These are phyloP conservation scores for Halichoerus grypus DNA, from an alignment of 2,113 vertebrate species.

Conservation along the genomic window DNA sequence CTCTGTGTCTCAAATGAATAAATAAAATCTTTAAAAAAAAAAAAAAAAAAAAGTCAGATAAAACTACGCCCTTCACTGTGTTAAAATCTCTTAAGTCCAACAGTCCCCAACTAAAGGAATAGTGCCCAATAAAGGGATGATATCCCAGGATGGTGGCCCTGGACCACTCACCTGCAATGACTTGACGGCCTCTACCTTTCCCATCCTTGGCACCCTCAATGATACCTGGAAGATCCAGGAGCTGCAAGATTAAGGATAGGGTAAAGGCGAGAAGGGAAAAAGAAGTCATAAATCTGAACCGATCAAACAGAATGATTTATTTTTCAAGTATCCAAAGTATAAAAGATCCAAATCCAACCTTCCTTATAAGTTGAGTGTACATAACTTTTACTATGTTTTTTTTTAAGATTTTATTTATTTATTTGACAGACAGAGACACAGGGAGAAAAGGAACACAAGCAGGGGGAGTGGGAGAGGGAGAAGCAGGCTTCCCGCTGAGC, in stretches of 20 bases:
- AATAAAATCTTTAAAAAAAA: too few relatives aligned
- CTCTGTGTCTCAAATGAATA: too few relatives aligned
- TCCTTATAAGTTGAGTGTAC: background rate
- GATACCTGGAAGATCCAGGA: conserved; percentile 99
- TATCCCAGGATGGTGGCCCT: background rate
- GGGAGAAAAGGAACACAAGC: too few relatives aligned
- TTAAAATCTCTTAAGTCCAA: background rate
- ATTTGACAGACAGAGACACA: too few relatives aligned
- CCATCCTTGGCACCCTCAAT: conserved; percentile 99
- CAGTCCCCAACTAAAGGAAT: background rate
- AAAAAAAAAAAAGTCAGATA: background rate
- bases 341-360: conserved; percentile 42
- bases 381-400: conserved; percentile 18
- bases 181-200: conserved; percentile 97
- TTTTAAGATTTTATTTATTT: too few relatives aligned
- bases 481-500: too few relatives aligned
- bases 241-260: conserved; percentile 85
- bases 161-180: conserved; percentile 94
- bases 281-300: conserved; percentile 10
- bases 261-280: conserved; percentile 30
- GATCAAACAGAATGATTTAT: background rate
- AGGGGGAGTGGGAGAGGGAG: too few relatives aligned
- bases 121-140: background rate
- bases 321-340: conserved; percentile 23
- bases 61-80: background rate